Evolutionary conservation across 1,140 invertebrate genomes (phyloP).

Genomic region (Bombus haemorrhoidalis): DNA sequence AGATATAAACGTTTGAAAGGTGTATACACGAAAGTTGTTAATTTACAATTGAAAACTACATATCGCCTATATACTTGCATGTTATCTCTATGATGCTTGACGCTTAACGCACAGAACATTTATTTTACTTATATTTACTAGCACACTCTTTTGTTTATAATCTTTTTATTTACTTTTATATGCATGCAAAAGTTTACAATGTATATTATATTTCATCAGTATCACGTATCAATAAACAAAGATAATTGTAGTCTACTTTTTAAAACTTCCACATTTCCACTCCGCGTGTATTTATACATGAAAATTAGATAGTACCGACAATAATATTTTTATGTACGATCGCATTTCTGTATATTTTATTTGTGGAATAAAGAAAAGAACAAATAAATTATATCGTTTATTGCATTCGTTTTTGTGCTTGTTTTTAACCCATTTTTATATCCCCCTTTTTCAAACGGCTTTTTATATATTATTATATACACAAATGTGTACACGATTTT

Average conservation of each 20-base stretch:
- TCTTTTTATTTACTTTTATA: constrained; percentile 46
- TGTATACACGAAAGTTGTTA: constrained; percentile 21
- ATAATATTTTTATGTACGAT: constrained; percentile 70
- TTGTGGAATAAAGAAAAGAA: constrained; percentile 76
- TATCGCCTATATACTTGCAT: constrained; percentile 60
- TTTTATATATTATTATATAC: constrained; percentile 58
- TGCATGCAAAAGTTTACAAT: constrained; percentile 59
- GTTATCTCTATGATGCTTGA: constrained; percentile 59
- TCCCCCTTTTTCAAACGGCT: constrained; percentile 54
- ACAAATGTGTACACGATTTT: constrained; percentile 48
- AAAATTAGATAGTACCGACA: constrained; percentile 42
- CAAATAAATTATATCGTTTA: constrained; percentile 59
- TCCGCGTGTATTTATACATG: constrained; percentile 48
- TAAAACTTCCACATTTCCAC: constrained; percentile 20
- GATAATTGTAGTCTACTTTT: constrained; percentile 3
- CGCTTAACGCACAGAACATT: constrained; percentile 64
- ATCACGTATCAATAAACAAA: constrained; percentile 8
- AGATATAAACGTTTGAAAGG: background rate
- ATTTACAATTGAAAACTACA: constrained; percentile 35
- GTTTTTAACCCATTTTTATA: constrained; percentile 67
- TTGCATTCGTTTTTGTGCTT: constrained; percentile 71
- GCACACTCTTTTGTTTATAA: constrained; percentile 55
- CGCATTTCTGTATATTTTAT: constrained; percentile 76
- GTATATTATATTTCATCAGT: constrained; percentile 37
- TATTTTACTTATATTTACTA: constrained; percentile 49